Conservation (phyloP, 2,888 invertebrate genomes). For the Calameuta pallipes region DNA sequence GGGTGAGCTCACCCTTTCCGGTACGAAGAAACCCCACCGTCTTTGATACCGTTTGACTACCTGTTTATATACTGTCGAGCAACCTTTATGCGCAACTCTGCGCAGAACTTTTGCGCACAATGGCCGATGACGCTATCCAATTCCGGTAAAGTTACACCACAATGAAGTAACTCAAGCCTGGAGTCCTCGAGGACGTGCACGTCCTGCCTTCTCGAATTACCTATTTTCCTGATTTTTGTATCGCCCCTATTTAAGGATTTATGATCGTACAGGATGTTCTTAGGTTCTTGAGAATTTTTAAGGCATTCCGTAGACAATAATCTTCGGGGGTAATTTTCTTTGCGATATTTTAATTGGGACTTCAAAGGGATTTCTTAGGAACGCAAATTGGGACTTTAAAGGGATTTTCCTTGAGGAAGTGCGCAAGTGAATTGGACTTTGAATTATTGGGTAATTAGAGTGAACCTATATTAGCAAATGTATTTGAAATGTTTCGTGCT, state of each 20-base stretch:
- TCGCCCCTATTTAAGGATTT: neutral
- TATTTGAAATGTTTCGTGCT: neutral
- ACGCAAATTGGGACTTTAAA: neutral
- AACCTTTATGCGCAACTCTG: neutral
- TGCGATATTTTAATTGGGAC: neutral
- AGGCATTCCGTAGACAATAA: neutral
- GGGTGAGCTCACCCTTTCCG: neutral
- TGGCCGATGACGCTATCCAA: slow-evolving; percentile 23
- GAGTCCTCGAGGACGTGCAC: neutral
- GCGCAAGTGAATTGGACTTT: neutral
- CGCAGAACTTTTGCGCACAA: slow-evolving; percentile 27
- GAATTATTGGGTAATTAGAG: no score
- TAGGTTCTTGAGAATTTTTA: neutral
- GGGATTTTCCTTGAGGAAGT: neutral
- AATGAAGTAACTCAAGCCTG: slow-evolving; percentile 46
- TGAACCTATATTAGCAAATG: no score
- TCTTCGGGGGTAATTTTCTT: neutral
- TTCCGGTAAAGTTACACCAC: slow-evolving; percentile 53
- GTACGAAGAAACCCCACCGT: neutral
- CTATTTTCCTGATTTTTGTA: neutral
- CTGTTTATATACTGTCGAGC: neutral
- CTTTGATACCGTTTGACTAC: neutral
- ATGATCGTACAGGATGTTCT: neutral
- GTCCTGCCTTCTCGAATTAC: neutral
- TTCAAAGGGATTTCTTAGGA: no score